Evolutionary conservation across 2,888 invertebrate genomes (phyloP).

Genomic region (Pseudococcus viburni): DNA sequence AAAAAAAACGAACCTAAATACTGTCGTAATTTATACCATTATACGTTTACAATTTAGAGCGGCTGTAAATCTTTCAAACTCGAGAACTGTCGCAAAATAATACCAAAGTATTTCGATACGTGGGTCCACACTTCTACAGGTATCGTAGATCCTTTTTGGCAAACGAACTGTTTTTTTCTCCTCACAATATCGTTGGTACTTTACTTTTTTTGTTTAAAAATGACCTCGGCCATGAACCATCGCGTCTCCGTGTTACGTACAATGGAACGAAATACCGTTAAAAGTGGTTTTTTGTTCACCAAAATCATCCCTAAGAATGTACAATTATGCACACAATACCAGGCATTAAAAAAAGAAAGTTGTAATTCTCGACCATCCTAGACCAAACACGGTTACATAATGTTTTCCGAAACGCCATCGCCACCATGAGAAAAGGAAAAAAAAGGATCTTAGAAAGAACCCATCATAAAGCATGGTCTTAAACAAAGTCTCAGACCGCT

Average conservation of each 20-base stretch:
- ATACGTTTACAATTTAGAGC: background rate
- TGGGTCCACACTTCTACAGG: background rate
- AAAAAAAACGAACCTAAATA: background rate
- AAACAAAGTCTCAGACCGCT: background rate
- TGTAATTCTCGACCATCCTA: background rate
- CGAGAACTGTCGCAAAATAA: background rate
- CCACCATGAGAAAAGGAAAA: background rate
- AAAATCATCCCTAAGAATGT: background rate
- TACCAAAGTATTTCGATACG: background rate
- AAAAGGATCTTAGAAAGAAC: background rate
- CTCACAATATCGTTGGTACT: background rate
- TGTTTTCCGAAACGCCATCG: background rate
- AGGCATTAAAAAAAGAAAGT: constrained; percentile 17
- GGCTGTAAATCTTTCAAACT: background rate
- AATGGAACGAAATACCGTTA: constrained; percentile 22
- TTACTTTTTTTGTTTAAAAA: background rate
- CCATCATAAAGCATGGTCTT: constrained; percentile 26
- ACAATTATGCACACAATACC: constrained; percentile 9
- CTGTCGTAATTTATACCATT: background rate
- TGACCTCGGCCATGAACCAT: background rate
- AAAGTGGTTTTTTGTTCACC: background rate
- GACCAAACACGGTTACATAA: background rate
- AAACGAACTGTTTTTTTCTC: background rate
- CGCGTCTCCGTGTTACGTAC: background rate
- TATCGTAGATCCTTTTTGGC: background rate